These are phyloP conservation scores for Caenorhabditis parvicauda DNA, from an alignment of 2,888 invertebrate genomes.

Conservation along the genomic window DNA sequence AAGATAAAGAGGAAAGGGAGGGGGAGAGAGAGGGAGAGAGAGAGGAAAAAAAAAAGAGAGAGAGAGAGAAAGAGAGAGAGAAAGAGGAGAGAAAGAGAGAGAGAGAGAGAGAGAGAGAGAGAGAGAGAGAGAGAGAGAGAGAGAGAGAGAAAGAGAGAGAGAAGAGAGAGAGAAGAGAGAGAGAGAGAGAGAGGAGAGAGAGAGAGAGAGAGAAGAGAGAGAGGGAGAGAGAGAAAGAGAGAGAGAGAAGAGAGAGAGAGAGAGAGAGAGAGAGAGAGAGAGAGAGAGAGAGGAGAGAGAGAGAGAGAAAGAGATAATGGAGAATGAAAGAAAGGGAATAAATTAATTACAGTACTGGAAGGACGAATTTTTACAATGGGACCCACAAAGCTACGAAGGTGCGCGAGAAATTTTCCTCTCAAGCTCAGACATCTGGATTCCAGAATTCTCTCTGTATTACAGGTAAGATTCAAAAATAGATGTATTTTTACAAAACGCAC, in stretches of 20 bases:
- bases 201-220: not conserved
- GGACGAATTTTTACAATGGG: conserved; percentile 60
- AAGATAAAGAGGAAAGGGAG: conserved; percentile 1
- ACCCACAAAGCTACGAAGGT: conserved; percentile 59
- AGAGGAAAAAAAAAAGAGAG: not conserved
- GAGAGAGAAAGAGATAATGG: not conserved
- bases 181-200: not conserved
- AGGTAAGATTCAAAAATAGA: too few relatives aligned
- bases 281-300: not conserved
- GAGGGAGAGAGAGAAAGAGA: conserved; percentile 1
- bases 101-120: not conserved
- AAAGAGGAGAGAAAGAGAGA: not conserved
- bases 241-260: not conserved
- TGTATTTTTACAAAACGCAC: too few relatives aligned
- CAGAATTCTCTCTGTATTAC: conserved; percentile 58
- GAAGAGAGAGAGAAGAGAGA: not conserved
- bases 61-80: not conserved
- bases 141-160: conserved; percentile 1
- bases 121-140: not conserved
- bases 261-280: not conserved
- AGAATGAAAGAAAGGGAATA: not conserved
- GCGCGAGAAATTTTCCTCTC: conserved; percentile 59
- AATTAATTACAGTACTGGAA: conserved; percentile 58
- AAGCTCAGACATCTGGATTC: conserved; percentile 59
- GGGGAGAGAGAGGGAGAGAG: not conserved